phyloP scores from a whole-genome alignment of 2,888 invertebrate genomes.

The Plagiodera versicolora region DNA sequence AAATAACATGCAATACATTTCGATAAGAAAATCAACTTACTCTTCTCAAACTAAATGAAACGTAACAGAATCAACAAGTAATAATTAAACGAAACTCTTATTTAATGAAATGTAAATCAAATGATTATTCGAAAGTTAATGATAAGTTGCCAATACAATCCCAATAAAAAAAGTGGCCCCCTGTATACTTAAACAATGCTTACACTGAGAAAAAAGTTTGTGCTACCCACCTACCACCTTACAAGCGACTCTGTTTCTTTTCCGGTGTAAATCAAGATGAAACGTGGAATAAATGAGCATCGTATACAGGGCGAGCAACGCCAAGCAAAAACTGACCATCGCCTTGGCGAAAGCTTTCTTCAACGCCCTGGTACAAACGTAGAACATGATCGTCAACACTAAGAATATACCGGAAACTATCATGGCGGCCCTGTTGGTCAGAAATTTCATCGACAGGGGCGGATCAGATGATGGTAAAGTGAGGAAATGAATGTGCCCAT shows the following conservation, averaged over 20 bases:
- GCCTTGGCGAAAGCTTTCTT: conserved; percentile 41
- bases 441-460: conserved; percentile 31
- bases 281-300: conserved; percentile 32
- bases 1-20: too few relatives aligned
- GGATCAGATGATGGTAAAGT: conserved; percentile 13
- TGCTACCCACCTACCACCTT: conserved; percentile 26
- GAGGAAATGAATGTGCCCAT: conserved; percentile 29
- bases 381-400: conserved; percentile 32
- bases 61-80: too few relatives aligned
- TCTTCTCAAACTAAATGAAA: too few relatives aligned
- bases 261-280: conserved; percentile 15
- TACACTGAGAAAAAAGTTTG: not conserved
- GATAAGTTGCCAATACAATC: too few relatives aligned
- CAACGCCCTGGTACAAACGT: conserved; percentile 35
- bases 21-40: too few relatives aligned
- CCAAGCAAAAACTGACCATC: conserved; percentile 37
- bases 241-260: conserved; percentile 16
- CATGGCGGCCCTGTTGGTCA: conserved; percentile 36
- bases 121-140: too few relatives aligned
- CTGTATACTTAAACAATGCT: not conserved
- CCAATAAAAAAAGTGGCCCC: too few relatives aligned
- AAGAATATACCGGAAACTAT: conserved; percentile 37
- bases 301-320: conserved; percentile 29
- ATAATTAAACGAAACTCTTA: too few relatives aligned
- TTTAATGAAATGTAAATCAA: too few relatives aligned